A percentile compares a stretch with the other conserved stretches of the same genome.
These are phyloP conservation scores for Quadriops clusia DNA, from an alignment of 2,888 invertebrate genomes.

Conservation along the genomic window DNA sequence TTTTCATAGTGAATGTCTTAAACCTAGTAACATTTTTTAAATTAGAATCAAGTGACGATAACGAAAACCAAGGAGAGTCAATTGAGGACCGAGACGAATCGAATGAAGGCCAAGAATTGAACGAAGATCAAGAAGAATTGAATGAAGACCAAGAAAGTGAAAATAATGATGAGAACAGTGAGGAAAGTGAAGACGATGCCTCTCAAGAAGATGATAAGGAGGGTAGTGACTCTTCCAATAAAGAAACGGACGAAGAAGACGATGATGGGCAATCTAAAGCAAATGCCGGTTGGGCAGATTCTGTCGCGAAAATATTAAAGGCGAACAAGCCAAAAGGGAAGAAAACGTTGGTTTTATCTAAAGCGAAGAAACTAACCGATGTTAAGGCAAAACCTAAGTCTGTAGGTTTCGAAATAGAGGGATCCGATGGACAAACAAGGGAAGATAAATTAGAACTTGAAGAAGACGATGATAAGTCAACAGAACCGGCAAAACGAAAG, in stretches of 20 bases:
- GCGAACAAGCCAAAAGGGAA: conserved; percentile 64
- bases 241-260: background rate
- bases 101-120: no score
- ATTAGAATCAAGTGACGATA: no score
- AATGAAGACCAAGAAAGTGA: no score
- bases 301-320: conserved; percentile 65
- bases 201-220: background rate
- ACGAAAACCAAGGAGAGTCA: no score
- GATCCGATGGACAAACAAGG: conserved; percentile 39
- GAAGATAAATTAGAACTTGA: conserved; percentile 40
- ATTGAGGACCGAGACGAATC: no score
- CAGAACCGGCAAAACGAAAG: conserved; percentile 4
- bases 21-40: no score
- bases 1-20: no score
- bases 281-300: conserved; percentile 73
- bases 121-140: no score
- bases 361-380: conserved; percentile 62
- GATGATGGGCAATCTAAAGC: background rate
- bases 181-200: background rate
- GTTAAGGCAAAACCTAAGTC: conserved; percentile 37
- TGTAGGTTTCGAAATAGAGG: conserved; percentile 54
- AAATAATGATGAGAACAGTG: background rate
- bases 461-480: conserved; percentile 17
- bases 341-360: conserved; percentile 62
- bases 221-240: background rate